phyloP scores from a whole-genome alignment of 2,113 vertebrate genomes.

The Acinonyx jubatus region DNA sequence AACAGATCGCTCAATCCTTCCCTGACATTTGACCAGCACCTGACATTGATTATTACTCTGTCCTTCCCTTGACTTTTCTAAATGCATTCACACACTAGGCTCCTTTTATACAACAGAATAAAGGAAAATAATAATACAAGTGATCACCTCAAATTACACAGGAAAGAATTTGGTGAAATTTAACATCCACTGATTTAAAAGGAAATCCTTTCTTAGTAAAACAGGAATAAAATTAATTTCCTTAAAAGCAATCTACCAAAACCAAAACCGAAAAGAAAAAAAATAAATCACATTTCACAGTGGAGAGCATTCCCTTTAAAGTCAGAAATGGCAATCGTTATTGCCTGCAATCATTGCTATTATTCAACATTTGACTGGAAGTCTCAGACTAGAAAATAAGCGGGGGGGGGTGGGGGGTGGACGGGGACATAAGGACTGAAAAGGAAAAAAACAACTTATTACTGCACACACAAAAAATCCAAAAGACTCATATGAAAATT shows the following conservation, averaged over 20 bases:
- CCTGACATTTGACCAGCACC: background rate
- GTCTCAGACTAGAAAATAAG: background rate
- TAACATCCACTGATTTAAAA: background rate
- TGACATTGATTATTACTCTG: background rate
- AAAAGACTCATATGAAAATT: background rate
- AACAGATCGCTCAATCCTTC: background rate
- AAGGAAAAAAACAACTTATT: background rate
- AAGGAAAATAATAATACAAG: background rate
- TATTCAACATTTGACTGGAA: background rate
- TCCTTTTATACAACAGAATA: background rate
- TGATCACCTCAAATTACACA: background rate
- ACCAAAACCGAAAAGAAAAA: background rate
- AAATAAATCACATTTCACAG: background rate
- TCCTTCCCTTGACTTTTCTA: background rate
- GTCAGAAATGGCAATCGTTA: background rate
- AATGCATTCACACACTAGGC: background rate
- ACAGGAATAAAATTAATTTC: background rate
- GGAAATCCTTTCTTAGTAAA: constrained; percentile 15
- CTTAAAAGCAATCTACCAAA: constrained; percentile 5
- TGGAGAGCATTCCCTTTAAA: background rate
- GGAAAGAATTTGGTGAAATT: constrained; percentile 11
- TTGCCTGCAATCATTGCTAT: background rate
- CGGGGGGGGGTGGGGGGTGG: accelerated
- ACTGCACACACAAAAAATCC: background rate
- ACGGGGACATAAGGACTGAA: background rate